Base-by-base conservation (phyloP, 2,888 invertebrate species). In the Hyposoter dolosus region DNA sequence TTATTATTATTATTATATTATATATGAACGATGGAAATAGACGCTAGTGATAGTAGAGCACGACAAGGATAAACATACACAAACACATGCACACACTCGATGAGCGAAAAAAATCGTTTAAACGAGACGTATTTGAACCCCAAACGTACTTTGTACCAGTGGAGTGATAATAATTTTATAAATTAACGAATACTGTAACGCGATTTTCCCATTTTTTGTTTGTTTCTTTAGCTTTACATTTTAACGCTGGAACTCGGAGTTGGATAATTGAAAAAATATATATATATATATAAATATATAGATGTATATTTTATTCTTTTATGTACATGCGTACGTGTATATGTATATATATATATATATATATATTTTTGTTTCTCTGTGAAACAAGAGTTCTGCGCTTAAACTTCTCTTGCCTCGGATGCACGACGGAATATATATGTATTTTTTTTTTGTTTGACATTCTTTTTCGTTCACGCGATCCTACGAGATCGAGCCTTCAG, bases 151-250 rank as follows among this genome's bases (percentile, higher is more conserved):
- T 91, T 91, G 92, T 91, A 91, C 91, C 91, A 92, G 75, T 79
- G 91, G 91, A 92, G 93, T 92, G 93, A 92, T 91, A 92, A 91
- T 91, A 91, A 92, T 93, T 91, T 91, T 91, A 92, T 92, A 89
- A 88, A 87, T 90, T 90, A 86, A 86, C 84, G 76, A 86, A 84
- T 81, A 82, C 86, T 82, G 78, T 85, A 76, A 80, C 78, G 60
- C 60, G 65, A 82, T 78, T 84, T 69, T 78, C 78, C 75, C 63
- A 71, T 81, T 78, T 83, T 89, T 89, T 71, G 83, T 89, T 89
- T 69, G 80, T 83, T 65, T 88, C 80, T 74, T 80, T 86, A 83
- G 86, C 84, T 86, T 86, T 86, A 85, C 79, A 85, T 82, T 74
- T 69, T 69, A 60, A 74, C 68, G 45, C 40, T 35, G 19, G 74